Evolutionary conservation across 2,113 vertebrate species (phyloP).

Genomic region (Spheniscus mendiculus): DNA sequence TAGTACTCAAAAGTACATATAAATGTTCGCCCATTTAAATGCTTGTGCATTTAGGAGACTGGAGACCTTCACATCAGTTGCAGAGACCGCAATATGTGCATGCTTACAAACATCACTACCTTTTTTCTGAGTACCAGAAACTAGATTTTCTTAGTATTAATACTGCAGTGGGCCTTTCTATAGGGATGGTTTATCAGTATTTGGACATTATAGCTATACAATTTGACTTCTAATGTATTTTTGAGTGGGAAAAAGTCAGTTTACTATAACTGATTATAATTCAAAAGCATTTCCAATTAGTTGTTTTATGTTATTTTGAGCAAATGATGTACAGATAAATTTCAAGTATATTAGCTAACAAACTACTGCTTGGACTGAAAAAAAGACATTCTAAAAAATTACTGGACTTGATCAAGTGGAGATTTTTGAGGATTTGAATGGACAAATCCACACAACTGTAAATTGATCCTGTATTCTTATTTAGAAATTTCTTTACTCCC

Average conservation of each 20-base stretch:
- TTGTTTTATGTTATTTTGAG: background rate
- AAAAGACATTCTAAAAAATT: background rate
- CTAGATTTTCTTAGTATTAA: background rate
- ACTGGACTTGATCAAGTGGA: background rate
- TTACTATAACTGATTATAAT: background rate
- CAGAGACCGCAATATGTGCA: background rate
- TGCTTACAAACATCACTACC: background rate
- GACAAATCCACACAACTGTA: background rate
- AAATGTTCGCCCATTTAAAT: background rate
- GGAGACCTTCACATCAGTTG: background rate
- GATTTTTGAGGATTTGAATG: background rate
- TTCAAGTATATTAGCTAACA: background rate
- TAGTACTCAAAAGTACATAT: background rate
- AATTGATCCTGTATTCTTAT: background rate
- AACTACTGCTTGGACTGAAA: background rate
- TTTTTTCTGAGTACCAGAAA: background rate
- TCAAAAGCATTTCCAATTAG: background rate
- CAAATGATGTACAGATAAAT: background rate
- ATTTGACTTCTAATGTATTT: background rate
- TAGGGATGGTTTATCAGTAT: background rate
- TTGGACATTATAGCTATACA: background rate
- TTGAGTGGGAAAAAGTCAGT: background rate
- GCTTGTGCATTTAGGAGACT: background rate
- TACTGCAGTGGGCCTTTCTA: background rate
- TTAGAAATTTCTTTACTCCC: background rate